phyloP scores from a whole-genome alignment of 2,113 vertebrate species.

The Ceyx margarethae region DNA sequence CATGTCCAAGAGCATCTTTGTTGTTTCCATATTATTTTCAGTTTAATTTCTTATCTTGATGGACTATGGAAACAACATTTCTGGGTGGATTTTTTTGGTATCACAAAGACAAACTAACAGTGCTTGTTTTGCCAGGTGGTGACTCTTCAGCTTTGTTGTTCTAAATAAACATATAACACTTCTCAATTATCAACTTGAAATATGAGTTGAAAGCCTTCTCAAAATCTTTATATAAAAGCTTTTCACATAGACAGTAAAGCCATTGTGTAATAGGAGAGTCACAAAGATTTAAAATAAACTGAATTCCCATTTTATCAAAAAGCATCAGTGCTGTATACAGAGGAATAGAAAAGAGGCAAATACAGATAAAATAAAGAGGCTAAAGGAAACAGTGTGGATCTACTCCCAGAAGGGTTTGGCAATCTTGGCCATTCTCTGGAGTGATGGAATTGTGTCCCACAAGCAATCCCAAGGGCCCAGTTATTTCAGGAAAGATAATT shows the following conservation, averaged over 20 bases:
- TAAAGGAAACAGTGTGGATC: background rate
- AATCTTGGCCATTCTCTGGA: background rate
- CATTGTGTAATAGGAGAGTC: background rate
- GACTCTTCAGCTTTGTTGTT: background rate
- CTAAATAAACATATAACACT: background rate
- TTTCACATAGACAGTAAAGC: background rate
- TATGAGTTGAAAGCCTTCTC: background rate
- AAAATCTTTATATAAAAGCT: background rate
- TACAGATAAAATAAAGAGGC: background rate
- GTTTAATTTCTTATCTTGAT: constrained; percentile 6
- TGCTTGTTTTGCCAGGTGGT: background rate
- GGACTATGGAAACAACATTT: background rate
- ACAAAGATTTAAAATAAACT: background rate
- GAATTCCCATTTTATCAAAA: background rate
- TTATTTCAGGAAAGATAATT: background rate
- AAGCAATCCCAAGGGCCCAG: background rate
- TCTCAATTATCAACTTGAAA: background rate
- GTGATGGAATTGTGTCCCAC: background rate
- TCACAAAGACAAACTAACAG: background rate
- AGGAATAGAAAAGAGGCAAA: background rate
- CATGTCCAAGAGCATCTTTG: background rate
- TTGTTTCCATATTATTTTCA: constrained; percentile 14
- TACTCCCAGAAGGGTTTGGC: background rate
- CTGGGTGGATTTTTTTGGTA: background rate
- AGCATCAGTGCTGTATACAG: background rate